A percentile compares a stretch with the other conserved stretches of the same genome.
Conservation (phyloP, 2,113 vertebrate genomes). For the Paracanthobrama guichenoti region DNA sequence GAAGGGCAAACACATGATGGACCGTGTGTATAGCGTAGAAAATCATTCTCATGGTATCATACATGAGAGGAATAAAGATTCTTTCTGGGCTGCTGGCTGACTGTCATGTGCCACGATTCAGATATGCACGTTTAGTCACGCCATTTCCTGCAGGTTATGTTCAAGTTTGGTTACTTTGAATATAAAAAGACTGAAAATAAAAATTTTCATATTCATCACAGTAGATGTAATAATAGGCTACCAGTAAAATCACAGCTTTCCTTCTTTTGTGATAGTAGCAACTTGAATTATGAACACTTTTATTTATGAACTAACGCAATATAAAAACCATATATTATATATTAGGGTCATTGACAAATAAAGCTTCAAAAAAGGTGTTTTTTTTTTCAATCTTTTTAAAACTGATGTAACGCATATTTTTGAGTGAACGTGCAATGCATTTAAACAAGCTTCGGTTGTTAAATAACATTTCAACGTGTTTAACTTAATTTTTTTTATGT, state of each 20-base stretch:
- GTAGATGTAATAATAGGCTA: neutral
- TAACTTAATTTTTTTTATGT: no score
- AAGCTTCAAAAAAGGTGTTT: no score
- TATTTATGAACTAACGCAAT: neutral
- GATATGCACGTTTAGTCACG: neutral
- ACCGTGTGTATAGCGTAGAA: neutral
- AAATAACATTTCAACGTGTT: no score
- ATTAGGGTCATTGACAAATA: no score
- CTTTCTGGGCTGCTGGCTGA: neutral
- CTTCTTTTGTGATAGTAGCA: neutral
- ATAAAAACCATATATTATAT: neutral
- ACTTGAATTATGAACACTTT: neutral
- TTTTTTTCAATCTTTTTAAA: no score
- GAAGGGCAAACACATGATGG: neutral
- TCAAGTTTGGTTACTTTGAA: neutral
- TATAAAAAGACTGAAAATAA: neutral
- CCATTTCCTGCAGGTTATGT: neutral
- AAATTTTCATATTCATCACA: neutral
- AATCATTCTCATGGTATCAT: constrained; percentile 28
- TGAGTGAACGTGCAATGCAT: no score
- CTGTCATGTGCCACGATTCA: constrained; percentile 38
- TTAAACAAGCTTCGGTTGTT: no score
- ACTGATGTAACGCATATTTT: no score
- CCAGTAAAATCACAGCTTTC: neutral
- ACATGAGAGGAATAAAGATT: neutral